Base-by-base conservation (phyloP, 2,888 invertebrate species). In the Trachelus stipa region DNA sequence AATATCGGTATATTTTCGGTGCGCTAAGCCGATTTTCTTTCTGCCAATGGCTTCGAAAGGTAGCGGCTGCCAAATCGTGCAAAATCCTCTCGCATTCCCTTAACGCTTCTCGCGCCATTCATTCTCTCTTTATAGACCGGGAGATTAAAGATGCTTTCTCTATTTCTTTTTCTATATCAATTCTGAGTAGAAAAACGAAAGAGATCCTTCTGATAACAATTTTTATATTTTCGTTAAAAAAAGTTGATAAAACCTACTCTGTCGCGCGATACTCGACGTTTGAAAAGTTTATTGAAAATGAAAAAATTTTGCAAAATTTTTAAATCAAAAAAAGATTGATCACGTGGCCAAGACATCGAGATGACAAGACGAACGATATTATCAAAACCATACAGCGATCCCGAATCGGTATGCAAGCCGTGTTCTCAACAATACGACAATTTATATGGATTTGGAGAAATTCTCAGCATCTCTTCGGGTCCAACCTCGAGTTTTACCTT, bases 1-100 rank as follows among this genome's bases (percentile, higher is more conserved):
- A 91, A 91, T 91, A 91, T 90, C 88, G 85, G 90, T 88, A 90
- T 90, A 90, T 91, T 90, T 90, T 89, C 87, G 86, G 56, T 85
- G 82, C 84, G 87, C 87, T 91, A 91, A 91, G 91, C 91, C 91
- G 91, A 91, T 91, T 91, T 90, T 87, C 89, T 91, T 88, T 88
- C 87, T 88, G 86, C 86, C 85, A 88, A 89, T 90, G 88, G 82
- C 87, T 88, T 89, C 88, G 88, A 90, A 90, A 88, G 87, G 85
- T 88, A 84, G 85, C 85, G 86, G 85, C 85, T 89, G 89, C 89
- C 90, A 87, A 90, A 90, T 87, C 81, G 79, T 82, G 84, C 85
- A 82, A 87, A 88, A 87, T 81, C 80, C 83, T 79, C 79, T 79
- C 81, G 76, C 81, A 83, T 86, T 86, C 82, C 83, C 79, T 80